Percentiles rank a stretch among this genome's conserved stretches.
Conservation (phyloP, 2,888 invertebrate genomes). For the Eueremaeus valkanovi region DNA sequence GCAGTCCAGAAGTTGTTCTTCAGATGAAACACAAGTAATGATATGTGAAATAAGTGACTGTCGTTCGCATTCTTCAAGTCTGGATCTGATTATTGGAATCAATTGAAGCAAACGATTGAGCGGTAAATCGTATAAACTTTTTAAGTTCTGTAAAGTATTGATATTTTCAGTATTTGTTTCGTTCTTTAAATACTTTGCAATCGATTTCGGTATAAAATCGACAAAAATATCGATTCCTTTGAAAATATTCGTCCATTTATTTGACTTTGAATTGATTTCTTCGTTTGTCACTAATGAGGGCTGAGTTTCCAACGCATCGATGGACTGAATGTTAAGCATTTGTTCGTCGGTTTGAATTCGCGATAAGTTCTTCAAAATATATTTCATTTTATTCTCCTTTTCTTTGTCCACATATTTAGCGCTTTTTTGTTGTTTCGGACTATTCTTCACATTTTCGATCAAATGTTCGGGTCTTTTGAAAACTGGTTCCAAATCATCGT, state of each 20-base stretch:
- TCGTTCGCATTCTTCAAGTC: background rate
- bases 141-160: background rate
- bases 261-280: background rate
- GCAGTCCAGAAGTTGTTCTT: background rate
- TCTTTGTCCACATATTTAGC: slow-evolving; percentile 21
- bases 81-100: background rate
- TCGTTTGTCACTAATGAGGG: no score
- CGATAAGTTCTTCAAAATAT: background rate
- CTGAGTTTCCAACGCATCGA: no score
- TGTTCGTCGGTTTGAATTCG: background rate
- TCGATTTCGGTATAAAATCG: slow-evolving; percentile 2
- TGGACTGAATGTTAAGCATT: background rate
- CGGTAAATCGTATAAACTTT: background rate
- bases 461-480: background rate
- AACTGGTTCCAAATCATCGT: background rate
- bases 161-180: background rate
- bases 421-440: background rate
- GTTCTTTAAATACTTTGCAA: background rate
- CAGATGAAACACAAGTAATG: background rate
- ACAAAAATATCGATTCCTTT: background rate
- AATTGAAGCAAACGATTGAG: background rate
- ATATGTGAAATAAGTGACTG: slow-evolving; percentile 4
- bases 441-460: background rate
- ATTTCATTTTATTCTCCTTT: slow-evolving; percentile 4
- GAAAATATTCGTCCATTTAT: background rate